phyloP scores from a whole-genome alignment of 2,797 vertebrate genomes.

The Pangasius macronema region DNA sequence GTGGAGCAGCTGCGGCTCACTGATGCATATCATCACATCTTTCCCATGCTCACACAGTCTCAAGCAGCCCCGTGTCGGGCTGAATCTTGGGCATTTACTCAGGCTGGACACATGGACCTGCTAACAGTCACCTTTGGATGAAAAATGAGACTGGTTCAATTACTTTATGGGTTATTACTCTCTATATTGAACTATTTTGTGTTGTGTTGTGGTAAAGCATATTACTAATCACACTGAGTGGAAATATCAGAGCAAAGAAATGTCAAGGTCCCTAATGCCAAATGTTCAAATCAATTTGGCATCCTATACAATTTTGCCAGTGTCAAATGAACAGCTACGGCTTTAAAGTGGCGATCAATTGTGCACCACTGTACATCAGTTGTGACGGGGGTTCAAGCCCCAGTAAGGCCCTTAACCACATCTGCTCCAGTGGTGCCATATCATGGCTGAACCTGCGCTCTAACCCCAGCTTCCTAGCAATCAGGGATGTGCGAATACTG shows the following conservation, averaged over 20 bases:
- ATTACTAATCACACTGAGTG: slow-evolving; percentile 15
- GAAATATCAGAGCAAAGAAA: slow-evolving; percentile 22
- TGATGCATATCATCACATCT: slow-evolving; percentile 50
- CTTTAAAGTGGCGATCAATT: slow-evolving; percentile 1
- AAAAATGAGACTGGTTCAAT: slow-evolving; percentile 46
- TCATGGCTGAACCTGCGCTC: too few relatives aligned
- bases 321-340: slow-evolving; percentile 7
- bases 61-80: slow-evolving; percentile 9
- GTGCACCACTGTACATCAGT: neutral
- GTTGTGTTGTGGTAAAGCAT: neutral
- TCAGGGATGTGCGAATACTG: too few relatives aligned
- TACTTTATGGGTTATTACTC: slow-evolving; percentile 29
- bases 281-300: slow-evolving; percentile 21
- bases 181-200: slow-evolving; percentile 33
- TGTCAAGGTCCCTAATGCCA: slow-evolving; percentile 4
- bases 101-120: slow-evolving; percentile 35
- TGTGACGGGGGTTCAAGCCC: too few relatives aligned
- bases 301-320: neutral
- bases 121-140: slow-evolving; percentile 31
- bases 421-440: too few relatives aligned
- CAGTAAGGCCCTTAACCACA: too few relatives aligned
- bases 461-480: too few relatives aligned
- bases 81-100: slow-evolving; percentile 16
- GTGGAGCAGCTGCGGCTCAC: slow-evolving; percentile 50
- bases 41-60: slow-evolving; percentile 33